phyloP scores from a whole-genome alignment of 2,797 vertebrate species.

The Carduelis carduelis region DNA sequence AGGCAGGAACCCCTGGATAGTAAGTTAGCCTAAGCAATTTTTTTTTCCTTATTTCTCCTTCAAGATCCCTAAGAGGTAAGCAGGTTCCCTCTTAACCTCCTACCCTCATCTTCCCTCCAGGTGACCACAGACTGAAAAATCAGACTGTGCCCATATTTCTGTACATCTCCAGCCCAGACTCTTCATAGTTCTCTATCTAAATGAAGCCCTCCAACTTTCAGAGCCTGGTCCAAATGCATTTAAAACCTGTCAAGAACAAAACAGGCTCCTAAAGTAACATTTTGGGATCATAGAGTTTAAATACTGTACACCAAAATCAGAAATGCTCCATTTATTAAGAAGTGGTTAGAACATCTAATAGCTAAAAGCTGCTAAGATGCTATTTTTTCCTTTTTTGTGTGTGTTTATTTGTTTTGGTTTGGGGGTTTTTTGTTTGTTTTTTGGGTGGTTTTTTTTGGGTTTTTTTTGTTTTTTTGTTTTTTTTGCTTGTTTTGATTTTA shows the following conservation, averaged over 20 bases:
- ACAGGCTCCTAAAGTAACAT: background rate
- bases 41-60: background rate
- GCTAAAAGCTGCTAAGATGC: background rate
- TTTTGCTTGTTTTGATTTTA: background rate
- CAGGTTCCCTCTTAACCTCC: background rate
- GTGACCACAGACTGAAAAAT: background rate
- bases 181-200: background rate
- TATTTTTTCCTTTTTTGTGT: background rate
- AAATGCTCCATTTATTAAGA: constrained; percentile 27
- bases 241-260: constrained; percentile 48
- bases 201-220: background rate
- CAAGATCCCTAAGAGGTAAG: background rate
- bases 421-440: too few relatives aligned
- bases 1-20: background rate
- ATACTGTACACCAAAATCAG: background rate
- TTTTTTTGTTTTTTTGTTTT: too few relatives aligned
- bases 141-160: background rate
- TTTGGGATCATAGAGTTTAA: background rate
- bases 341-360: background rate
- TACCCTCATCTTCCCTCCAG: background rate
- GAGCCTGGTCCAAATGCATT: background rate
- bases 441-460: too few relatives aligned
- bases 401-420: too few relatives aligned
- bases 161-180: background rate
- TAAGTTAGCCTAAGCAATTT: background rate